These are phyloP conservation scores for Palythoa caribaeorum DNA, from an alignment of 92 coral and sea anemone genomes.

Conservation along the genomic window DNA sequence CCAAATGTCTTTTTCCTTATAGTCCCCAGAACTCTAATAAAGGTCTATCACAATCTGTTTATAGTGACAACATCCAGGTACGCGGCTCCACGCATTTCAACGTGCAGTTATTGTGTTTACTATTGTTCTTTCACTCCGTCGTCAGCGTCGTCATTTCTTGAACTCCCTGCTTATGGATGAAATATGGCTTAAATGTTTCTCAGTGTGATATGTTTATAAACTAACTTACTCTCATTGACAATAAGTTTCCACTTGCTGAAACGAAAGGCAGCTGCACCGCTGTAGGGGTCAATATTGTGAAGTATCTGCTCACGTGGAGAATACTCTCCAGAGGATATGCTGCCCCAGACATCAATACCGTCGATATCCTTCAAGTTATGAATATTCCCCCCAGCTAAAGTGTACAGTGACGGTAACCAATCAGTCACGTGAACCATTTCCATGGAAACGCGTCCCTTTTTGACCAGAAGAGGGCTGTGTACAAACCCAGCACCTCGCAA, in stretches of 20 bases:
- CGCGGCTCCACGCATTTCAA: too few species aligned
- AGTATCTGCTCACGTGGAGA: slow-evolving; percentile 82
- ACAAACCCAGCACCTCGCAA: slow-evolving; percentile 83
- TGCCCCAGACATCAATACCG: slow-evolving; percentile 78
- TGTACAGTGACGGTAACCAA: slow-evolving; percentile 89
- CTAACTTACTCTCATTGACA: slow-evolving; percentile 76
- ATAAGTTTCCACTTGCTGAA: slow-evolving; percentile 79
- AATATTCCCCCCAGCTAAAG: slow-evolving; percentile 81
- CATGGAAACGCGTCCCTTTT: slow-evolving; percentile 81
- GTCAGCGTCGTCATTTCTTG: too few species aligned
- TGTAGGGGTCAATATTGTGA: slow-evolving; percentile 79
- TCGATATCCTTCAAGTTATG: slow-evolving; percentile 70
- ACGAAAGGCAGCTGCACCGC: slow-evolving; percentile 73
- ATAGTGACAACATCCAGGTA: too few species aligned
- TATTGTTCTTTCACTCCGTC: too few species aligned
- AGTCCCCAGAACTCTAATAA: too few species aligned
- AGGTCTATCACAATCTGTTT: too few species aligned
- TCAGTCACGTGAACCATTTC: slow-evolving; percentile 87
- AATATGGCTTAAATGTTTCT: too few species aligned
- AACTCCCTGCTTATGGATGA: too few species aligned
- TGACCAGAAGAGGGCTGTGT: slow-evolving; percentile 81
- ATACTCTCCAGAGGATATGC: slow-evolving; percentile 62
- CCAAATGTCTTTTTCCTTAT: too few species aligned
- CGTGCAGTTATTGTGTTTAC: too few species aligned
- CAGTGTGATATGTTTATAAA: too few species aligned